Conservation (phyloP, 2,797 vertebrate species). For the Gambusia yucatana region DNA sequence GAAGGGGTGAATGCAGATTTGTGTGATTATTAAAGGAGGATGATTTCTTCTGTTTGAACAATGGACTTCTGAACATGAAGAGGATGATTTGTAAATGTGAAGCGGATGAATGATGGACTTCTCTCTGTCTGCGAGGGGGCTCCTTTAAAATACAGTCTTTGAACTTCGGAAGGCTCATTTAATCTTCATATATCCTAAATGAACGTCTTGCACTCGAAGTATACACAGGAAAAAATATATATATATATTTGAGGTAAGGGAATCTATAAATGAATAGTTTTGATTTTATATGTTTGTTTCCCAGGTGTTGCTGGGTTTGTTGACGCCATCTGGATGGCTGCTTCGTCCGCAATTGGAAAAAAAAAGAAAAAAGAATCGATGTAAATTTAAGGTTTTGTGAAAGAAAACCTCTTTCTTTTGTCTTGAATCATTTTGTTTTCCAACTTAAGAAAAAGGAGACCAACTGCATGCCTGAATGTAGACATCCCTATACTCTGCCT, state of each 20-base stretch:
- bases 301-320: conserved; percentile 60
- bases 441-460: conserved; percentile 38
- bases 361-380: background rate
- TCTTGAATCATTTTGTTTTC: conserved; percentile 45
- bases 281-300: conserved; percentile 81
- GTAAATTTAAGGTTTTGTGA: conserved; percentile 51
- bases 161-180: conserved; percentile 61
- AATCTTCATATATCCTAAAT: conserved; percentile 62
- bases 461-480: conserved; percentile 78
- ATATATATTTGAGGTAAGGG: conserved; percentile 75
- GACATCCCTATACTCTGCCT: conserved; percentile 52
- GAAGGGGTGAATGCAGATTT: conserved; percentile 56
- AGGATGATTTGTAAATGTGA: conserved; percentile 24
- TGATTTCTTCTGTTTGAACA: conserved; percentile 27
- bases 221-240: conserved; percentile 62
- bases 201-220: conserved; percentile 69
- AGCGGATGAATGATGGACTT: conserved; percentile 35
- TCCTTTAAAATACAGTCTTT: conserved; percentile 47
- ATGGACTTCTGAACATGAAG: conserved; percentile 46
- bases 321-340: conserved; percentile 30
- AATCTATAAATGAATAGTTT: conserved; percentile 55
- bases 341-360: conserved; percentile 28
- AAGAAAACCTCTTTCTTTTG: conserved; percentile 53
- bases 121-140: conserved; percentile 39
- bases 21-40: conserved; percentile 39